Percentiles rank a stretch among this genome's conserved stretches.
phyloP scores from a whole-genome alignment of 2,113 vertebrate genomes.

The Stegostoma tigrinum region DNA sequence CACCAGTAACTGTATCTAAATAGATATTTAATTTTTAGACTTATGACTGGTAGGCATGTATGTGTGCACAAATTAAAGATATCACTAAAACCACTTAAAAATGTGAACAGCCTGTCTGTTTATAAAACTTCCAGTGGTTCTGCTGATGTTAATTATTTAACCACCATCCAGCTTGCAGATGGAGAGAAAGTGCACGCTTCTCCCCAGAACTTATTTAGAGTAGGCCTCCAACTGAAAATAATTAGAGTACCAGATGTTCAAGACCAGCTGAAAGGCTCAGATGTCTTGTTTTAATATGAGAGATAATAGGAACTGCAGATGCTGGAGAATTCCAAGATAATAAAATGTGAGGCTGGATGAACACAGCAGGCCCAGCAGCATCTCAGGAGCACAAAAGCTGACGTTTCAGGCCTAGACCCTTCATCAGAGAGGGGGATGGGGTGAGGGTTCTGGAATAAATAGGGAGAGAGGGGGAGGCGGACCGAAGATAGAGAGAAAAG shows the following conservation, averaged over 20 bases:
- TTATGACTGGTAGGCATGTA: background rate
- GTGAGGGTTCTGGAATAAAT: too few species aligned
- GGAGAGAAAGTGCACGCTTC: background rate
- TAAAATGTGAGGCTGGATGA: too few species aligned
- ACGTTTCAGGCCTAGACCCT: too few species aligned
- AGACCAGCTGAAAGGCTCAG: background rate
- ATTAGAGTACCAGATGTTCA: background rate
- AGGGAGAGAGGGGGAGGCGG: too few species aligned
- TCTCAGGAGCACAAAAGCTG: too few species aligned
- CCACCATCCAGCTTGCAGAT: background rate
- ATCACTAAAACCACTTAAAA: slow-evolving; percentile 22
- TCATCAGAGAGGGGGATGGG: too few species aligned
- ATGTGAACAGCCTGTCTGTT: slow-evolving; percentile 11
- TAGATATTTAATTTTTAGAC: background rate
- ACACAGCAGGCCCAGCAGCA: too few species aligned
- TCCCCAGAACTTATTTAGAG: background rate
- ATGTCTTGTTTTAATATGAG: too few species aligned
- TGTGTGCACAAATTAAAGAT: background rate
- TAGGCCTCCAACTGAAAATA: background rate
- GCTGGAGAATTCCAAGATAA: too few species aligned
- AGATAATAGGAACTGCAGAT: too few species aligned
- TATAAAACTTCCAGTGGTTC: background rate
- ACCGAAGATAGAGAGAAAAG: too few species aligned
- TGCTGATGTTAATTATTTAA: background rate
- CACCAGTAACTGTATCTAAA: background rate